Base-by-base conservation (phyloP, 2,797 vertebrate species). In the Gadopsis marmoratus region DNA sequence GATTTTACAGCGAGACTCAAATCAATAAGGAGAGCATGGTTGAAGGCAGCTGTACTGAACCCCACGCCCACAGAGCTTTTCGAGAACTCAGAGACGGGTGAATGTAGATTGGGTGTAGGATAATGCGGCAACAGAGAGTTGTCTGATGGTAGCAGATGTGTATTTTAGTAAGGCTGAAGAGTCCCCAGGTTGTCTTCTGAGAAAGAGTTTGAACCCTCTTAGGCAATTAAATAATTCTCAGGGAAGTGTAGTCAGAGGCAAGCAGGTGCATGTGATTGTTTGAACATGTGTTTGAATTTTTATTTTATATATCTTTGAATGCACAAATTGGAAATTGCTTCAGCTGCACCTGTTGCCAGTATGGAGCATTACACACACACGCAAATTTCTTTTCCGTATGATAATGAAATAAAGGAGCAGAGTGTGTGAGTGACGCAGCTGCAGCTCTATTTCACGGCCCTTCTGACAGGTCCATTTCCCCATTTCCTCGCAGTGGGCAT, bases 391-490 rank as follows among this genome's bases (percentile, higher is more conserved):
- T 90, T 93, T 87, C 79, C 65, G 75, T 65, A 88, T 59, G 71
- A 88, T 93, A 91, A 95, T 95, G 93, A 96, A 94, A 93, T 92
- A 78, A 90, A 90, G 90, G 65, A 81, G 71, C 14, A 58, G 60
- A 37, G 77, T 67, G 37, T 76, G 58, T 76, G 86, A 94, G 80
- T 91, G 86, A 92, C 75, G 55, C 59, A 41, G 87, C 88, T 76
- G 66, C 62, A 69, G 61, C 82, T 78, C 90, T 90, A 93, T 93
- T 95, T 95, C 91, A 94, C 47, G 5, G 58, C 68, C 59, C 50
- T 51, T 43, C 37, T 61, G 88, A 95, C 89, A 95, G 88, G 79
- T 91, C 74, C 85, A 91, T 94, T 95, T 95, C 84, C 86, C 74
- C 85, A 91, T 94, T 95, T 95, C 84, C 86, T 90, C 68, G 76